Evolutionary conservation across 2,113 vertebrate genomes (phyloP).

Genomic region (Dromiciops gliroides): DNA sequence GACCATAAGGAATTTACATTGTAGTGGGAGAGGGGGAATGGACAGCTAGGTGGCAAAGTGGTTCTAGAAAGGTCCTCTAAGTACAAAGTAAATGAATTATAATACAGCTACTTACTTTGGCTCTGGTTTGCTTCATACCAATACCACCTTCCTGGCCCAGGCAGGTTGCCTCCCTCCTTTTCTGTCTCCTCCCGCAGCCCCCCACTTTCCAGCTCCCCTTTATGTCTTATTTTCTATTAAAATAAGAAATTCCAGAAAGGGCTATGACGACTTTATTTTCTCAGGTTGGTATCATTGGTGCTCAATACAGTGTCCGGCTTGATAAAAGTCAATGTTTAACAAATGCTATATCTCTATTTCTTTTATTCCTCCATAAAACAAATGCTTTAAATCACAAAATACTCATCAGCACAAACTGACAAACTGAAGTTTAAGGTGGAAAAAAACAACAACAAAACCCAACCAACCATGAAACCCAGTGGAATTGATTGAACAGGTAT

Average conservation of each 20-base stretch:
- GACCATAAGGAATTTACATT: not conserved
- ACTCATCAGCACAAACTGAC: not conserved
- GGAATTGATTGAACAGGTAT: not conserved
- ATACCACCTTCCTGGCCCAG: not conserved
- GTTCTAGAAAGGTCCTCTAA: not conserved
- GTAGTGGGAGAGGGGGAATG: not conserved
- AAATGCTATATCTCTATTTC: not conserved
- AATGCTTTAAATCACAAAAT: not conserved
- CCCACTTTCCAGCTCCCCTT: not conserved
- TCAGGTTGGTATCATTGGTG: no score
- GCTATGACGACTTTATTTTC: not conserved
- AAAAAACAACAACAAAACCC: no score
- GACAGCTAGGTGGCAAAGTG: no score
- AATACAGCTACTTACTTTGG: not conserved
- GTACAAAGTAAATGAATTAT: not conserved
- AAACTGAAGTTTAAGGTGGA: not conserved
- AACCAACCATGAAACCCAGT: not conserved
- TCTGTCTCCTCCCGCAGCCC: no score
- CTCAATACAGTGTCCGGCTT: not conserved
- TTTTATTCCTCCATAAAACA: not conserved
- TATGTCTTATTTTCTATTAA: not conserved
- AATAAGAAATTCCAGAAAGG: no score
- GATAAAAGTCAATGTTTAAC: not conserved
- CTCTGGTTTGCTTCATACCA: not conserved
- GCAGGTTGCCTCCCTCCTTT: not conserved